Percentiles rank a stretch among this genome's conserved stretches.
Conservation (phyloP, 2,888 invertebrate genomes). For the Calameuta filiformis region DNA sequence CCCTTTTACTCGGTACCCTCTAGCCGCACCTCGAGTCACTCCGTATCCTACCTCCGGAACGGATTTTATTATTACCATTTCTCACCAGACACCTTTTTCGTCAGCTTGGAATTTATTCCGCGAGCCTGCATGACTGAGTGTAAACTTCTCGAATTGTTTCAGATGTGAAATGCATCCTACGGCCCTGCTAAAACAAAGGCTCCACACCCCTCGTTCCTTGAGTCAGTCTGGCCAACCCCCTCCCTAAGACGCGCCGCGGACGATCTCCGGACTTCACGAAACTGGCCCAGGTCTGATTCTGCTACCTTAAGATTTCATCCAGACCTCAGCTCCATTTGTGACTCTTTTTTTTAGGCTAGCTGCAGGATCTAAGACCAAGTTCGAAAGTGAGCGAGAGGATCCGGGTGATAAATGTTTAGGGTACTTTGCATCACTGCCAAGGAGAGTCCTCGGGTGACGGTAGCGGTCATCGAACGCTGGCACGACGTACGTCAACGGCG, state of each 20-base stretch:
- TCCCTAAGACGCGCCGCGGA: not conserved
- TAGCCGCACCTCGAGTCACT: constrained; percentile 11
- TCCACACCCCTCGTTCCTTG: not conserved
- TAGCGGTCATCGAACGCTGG: not conserved
- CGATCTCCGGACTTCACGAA: not conserved
- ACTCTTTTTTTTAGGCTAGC: too few species aligned
- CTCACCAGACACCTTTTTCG: constrained; percentile 45
- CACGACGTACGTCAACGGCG: too few species aligned
- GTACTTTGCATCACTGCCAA: not conserved
- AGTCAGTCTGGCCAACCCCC: not conserved
- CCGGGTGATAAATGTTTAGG: not conserved
- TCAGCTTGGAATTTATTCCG: constrained; percentile 27
- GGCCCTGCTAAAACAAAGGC: not conserved
- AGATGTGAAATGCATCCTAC: constrained; percentile 35
- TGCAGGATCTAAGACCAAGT: not conserved
- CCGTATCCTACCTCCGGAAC: constrained; percentile 42
- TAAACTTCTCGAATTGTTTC: constrained; percentile 45
- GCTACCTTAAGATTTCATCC: not conserved
- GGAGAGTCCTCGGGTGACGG: not conserved
- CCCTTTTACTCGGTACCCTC: constrained; percentile 28
- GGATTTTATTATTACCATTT: constrained; percentile 61
- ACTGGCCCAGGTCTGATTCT: not conserved
- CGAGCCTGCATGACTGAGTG: constrained; percentile 30
- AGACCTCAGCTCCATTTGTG: not conserved
- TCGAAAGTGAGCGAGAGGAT: not conserved